Evolutionary conservation across 2,113 vertebrate species (phyloP).

Genomic region (Spilogale gracilis): DNA sequence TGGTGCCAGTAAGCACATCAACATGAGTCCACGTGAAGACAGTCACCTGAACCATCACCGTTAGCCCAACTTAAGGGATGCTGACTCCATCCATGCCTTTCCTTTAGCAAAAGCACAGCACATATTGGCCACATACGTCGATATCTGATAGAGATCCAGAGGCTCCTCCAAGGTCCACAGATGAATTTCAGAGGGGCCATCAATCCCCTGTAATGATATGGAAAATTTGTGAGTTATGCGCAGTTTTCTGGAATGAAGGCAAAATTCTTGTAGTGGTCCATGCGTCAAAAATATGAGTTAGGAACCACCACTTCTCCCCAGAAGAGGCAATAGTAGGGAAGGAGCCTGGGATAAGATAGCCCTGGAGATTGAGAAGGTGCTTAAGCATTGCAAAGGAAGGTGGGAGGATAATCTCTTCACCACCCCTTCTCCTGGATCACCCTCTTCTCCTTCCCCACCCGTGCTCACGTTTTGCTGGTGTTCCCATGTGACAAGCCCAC

Average conservation of each 20-base stretch:
- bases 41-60: rapidly evolving
- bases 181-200: background rate
- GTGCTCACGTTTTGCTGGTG: rapidly evolving
- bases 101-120: background rate
- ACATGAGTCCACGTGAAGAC: background rate
- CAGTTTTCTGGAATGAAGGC: background rate
- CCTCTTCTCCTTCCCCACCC: background rate
- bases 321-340: background rate
- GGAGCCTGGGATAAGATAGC: too few relatives aligned
- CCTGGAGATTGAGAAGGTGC: too few relatives aligned
- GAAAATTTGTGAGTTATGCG: background rate
- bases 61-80: background rate
- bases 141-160: background rate
- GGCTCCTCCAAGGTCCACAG: background rate
- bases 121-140: background rate
- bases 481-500: background rate
- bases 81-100: background rate
- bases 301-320: background rate
- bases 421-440: rapidly evolving
- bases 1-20: background rate
- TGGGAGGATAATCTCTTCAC: rapidly evolving
- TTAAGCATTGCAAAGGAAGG: background rate
- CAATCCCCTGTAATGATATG: background rate
- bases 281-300: background rate
- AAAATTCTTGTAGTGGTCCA: background rate